These are phyloP conservation scores for Takifugu flavidus DNA, from an alignment of 2,113 vertebrate species.

Conservation along the genomic window DNA sequence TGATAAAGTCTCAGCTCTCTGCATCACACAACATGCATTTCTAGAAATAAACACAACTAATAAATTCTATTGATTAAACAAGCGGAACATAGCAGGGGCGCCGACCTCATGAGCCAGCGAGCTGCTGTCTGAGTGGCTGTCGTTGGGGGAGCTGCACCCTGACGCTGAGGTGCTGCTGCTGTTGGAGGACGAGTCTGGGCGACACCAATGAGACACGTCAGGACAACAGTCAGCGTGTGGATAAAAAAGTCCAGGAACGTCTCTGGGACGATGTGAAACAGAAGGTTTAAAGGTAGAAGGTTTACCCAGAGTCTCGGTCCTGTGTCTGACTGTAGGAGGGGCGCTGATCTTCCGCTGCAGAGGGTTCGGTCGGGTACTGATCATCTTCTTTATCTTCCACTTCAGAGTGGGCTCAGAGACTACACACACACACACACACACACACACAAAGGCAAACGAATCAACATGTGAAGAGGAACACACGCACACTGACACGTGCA, in stretches of 20 bases:
- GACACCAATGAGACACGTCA: conserved; percentile 10
- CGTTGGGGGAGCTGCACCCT: conserved; percentile 88
- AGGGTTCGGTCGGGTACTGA: conserved; percentile 86
- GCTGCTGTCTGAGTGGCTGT: conserved; percentile 80
- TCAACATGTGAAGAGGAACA: background rate
- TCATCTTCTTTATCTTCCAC: conserved; percentile 86
- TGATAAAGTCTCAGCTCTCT: background rate
- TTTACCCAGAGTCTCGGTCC: conserved; percentile 80
- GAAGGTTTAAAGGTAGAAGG: background rate
- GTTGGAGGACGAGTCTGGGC: conserved; percentile 86
- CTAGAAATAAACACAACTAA: background rate
- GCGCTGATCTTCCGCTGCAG: conserved; percentile 88
- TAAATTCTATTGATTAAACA: too few relatives aligned
- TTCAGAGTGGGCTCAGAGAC: conserved; percentile 95
- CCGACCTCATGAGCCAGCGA: conserved; percentile 79
- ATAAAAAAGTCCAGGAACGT: background rate
- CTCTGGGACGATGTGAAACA: background rate
- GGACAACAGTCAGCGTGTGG: background rate
- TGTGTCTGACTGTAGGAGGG: conserved; percentile 80
- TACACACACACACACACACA: conserved; percentile 46
- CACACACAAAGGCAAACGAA: background rate
- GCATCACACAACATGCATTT: background rate
- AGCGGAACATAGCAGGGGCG: background rate
- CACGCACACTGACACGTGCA: background rate
- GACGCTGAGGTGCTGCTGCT: conserved; percentile 89